Base-by-base conservation (phyloP, 2,797 vertebrate species). In the Sebastes vulpes region DNA sequence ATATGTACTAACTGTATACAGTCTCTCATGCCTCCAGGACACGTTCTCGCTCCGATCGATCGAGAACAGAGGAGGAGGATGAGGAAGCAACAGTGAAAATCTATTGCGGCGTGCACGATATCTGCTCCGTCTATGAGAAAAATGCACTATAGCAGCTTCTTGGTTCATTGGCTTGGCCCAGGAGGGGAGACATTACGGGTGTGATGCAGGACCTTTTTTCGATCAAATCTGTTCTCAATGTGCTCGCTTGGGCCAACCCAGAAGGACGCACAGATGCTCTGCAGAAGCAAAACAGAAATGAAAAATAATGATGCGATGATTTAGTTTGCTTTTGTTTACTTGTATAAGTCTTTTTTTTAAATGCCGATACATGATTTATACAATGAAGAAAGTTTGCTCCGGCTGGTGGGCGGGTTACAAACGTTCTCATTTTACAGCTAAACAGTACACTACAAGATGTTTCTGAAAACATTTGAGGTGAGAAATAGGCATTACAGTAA, bases 41-140 rank as follows among this genome's bases (percentile, higher is more conserved):
- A 54, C 23, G 9, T 59, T 84, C 81, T 48, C 8, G 48, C 73
- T 77, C 2, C 3, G 70, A 93, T 90, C 69, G 52, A 92, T 91
- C 4, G 32, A 53, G 66, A 38, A 65, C 50, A 71, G 79, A 79
- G 52, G 57, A 67, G 52, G 61, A 85, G 59, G 71, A 77, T 48
- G 75, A 84, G 72, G 71, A 75, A 60, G 25, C 23, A 59, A 66
- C 50, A 56, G 38, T 66, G 79, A 85, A 77, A 90, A 90, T 85
- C 63, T 76, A 73, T 81, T 20, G 77, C 35, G 31, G 46, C 4
- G 48, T 57, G 60, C 52, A 59, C 73, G 71, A 74, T 72, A 66
- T 81, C 65, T 86, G 72, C 63, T 87, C 42, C 54, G 61, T 77
- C 68, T 56, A 12, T 75, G 64, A 85, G 68, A 87, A 82, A 90